Evolutionary conservation across 1,140 invertebrate genomes (phyloP).

Genomic region (Pseudomyrmex gracilis): DNA sequence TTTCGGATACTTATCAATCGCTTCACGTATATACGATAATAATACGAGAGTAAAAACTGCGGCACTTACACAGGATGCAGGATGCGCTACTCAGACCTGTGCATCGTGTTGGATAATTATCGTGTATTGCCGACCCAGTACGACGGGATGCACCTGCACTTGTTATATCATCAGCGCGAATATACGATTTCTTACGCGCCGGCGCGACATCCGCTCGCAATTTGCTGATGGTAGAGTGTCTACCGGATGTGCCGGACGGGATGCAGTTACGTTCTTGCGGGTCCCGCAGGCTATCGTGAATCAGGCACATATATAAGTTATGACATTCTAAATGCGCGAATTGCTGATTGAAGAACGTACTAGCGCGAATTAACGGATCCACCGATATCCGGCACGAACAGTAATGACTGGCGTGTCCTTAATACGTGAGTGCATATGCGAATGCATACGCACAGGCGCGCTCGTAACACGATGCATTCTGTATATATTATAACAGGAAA

Average conservation of each 20-base stretch:
- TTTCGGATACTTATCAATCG: too few species aligned
- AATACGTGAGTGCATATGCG: constrained; percentile 27
- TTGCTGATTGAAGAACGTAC: constrained; percentile 15
- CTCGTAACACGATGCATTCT: background rate
- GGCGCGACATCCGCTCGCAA: constrained; percentile 63
- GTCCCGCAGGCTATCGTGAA: constrained; percentile 11
- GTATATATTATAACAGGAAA: background rate
- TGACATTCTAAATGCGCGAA: background rate
- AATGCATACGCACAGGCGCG: constrained; percentile 61
- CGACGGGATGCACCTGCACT: constrained; percentile 62
- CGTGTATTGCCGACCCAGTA: constrained; percentile 1
- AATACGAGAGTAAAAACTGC: constrained; percentile 11
- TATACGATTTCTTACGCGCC: constrained; percentile 50
- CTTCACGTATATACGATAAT: background rate
- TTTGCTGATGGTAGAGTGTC: constrained; percentile 31
- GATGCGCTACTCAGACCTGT: constrained; percentile 55
- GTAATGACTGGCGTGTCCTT: background rate
- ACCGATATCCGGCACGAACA: background rate
- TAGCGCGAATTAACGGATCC: background rate
- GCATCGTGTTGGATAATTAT: constrained; percentile 61
- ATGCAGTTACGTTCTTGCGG: constrained; percentile 42
- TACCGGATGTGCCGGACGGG: constrained; percentile 32
- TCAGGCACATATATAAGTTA: background rate
- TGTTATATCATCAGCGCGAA: constrained; percentile 58
- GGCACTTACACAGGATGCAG: constrained; percentile 42